Conservation (phyloP, 2,888 invertebrate species). For the Diloba caeruleocephala region DNA sequence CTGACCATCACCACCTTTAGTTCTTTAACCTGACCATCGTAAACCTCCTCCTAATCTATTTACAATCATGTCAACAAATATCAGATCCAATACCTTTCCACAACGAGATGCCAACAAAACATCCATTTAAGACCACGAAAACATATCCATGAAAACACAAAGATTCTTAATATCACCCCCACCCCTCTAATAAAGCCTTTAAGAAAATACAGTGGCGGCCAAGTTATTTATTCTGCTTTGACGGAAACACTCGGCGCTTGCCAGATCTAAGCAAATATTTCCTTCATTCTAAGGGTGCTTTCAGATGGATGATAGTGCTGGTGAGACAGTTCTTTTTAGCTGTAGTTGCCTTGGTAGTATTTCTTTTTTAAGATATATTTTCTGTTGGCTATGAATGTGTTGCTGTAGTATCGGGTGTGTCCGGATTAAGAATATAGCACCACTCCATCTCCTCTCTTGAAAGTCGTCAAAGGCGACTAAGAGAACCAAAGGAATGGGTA, state of each 20-base stretch:
- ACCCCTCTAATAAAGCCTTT: slow-evolving; percentile 48
- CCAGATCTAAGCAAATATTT: slow-evolving; percentile 67
- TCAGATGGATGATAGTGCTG: slow-evolving; percentile 25
- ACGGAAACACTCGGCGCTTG: slow-evolving; percentile 53
- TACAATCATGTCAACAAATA: slow-evolving; percentile 3
- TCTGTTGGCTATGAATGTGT: no score
- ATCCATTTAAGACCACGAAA: slow-evolving; percentile 32
- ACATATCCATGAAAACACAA: slow-evolving; percentile 48
- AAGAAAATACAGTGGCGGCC: slow-evolving; percentile 43
- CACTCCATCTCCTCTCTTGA: no score
- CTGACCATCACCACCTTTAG: no score
- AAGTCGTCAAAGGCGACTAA: no score
- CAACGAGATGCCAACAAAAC: slow-evolving; percentile 17
- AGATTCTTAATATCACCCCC: slow-evolving; percentile 49
- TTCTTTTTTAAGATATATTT: no score
- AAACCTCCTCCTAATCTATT: neutral
- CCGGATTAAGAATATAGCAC: no score
- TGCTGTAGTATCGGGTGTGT: no score
- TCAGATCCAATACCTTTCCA: slow-evolving; percentile 8
- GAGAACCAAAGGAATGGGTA: no score
- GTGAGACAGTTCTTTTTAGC: slow-evolving; percentile 21
- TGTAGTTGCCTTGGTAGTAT: slow-evolving; percentile 30
- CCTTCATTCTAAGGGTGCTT: slow-evolving; percentile 38
- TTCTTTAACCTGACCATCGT: neutral
- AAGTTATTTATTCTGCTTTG: slow-evolving; percentile 59